Evolutionary conservation across 2,888 invertebrate genomes (phyloP).

Genomic region (Acanthopleura granulata): DNA sequence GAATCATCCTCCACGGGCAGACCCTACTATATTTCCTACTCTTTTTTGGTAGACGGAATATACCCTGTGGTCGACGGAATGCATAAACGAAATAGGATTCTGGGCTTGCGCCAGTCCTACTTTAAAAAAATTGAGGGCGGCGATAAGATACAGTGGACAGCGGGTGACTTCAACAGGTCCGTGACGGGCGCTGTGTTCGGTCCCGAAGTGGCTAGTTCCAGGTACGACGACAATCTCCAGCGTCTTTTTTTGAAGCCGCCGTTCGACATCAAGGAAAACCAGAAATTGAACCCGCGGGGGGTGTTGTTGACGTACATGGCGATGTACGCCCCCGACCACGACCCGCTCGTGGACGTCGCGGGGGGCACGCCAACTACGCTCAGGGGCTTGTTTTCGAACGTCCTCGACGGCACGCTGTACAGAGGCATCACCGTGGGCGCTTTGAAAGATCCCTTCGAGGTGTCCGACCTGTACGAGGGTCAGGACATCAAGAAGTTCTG

Average conservation of each 20-base stretch:
- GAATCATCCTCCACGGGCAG: background rate
- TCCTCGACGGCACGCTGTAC: background rate
- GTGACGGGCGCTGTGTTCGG: background rate
- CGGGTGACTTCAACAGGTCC: background rate
- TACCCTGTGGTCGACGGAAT: background rate
- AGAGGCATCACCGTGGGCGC: background rate
- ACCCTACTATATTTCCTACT: background rate
- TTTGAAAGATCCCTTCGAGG: slow-evolving; percentile 1
- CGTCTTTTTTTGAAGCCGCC: background rate
- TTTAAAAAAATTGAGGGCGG: background rate
- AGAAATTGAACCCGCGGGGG: background rate
- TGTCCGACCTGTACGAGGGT: slow-evolving; percentile 1
- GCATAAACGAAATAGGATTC: background rate
- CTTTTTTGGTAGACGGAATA: background rate
- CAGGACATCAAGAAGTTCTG: background rate
- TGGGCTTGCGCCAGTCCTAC: background rate
- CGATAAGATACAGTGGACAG: background rate
- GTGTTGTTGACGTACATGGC: slow-evolving; percentile 1
- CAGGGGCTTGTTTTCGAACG: background rate
- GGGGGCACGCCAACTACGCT: background rate
- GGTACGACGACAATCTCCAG: background rate
- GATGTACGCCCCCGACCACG: background rate
- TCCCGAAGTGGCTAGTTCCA: background rate
- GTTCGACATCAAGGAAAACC: background rate
- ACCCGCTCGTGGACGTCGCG: background rate